These are phyloP conservation scores for Harpegnathos saltator DNA, from an alignment of 1,140 invertebrate species.

Conservation along the genomic window DNA sequence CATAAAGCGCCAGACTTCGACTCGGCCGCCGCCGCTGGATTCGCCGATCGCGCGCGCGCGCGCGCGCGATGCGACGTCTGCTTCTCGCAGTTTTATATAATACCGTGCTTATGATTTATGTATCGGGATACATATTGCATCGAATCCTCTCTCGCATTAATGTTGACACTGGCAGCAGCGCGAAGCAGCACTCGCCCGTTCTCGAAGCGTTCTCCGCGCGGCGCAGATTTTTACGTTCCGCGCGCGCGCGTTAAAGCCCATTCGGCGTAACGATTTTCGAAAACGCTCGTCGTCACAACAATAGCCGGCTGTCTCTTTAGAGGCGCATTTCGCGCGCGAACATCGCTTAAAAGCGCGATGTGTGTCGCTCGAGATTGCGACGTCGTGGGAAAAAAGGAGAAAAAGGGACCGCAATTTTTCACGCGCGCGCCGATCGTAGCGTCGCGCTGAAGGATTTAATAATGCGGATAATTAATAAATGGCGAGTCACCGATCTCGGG, in stretches of 20 bases:
- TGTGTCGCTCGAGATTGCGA: too few relatives aligned
- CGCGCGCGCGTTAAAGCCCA: slow-evolving; percentile 1
- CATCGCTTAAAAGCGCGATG: neutral
- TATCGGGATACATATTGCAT: slow-evolving; percentile 72
- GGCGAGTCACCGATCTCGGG: too few relatives aligned
- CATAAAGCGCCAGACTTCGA: slow-evolving; percentile 67
- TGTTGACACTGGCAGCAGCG: slow-evolving; percentile 42
- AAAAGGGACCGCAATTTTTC: too few relatives aligned
- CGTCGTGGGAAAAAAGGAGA: too few relatives aligned
- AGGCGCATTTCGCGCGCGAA: neutral
- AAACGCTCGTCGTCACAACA: neutral
- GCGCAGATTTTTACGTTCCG: slow-evolving; percentile 37
- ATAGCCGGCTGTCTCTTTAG: neutral
- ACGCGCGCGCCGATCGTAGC: too few relatives aligned
- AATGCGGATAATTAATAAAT: too few relatives aligned
- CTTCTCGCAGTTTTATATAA: slow-evolving; percentile 65
- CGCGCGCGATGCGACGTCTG: neutral
- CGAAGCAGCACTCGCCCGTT: neutral
- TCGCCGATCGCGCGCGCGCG: slow-evolving; percentile 34
- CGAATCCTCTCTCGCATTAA: slow-evolving; percentile 59
- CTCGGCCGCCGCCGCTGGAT: slow-evolving; percentile 51
- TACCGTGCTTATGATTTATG: slow-evolving; percentile 75
- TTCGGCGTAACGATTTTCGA: slow-evolving; percentile 27
- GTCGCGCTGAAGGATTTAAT: neutral
- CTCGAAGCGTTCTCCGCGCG: slow-evolving; percentile 4